These are phyloP conservation scores for Proales similis DNA, from an alignment of 1,140 invertebrate genomes.

Conservation along the genomic window DNA sequence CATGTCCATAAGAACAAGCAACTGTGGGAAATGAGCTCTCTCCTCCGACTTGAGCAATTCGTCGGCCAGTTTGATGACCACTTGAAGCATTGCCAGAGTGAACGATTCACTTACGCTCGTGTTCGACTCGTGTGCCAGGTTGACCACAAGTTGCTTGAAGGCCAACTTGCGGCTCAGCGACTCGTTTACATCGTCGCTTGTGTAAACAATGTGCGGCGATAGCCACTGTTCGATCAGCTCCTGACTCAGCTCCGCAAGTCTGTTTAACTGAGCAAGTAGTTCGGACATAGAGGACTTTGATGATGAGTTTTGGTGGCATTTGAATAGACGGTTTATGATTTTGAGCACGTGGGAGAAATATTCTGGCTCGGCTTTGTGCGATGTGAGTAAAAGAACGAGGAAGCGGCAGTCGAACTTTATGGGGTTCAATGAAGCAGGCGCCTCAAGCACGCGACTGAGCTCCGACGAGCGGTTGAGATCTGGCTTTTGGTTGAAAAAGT, in stretches of 20 bases:
- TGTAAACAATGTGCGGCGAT: background rate
- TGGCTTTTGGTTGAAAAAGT: no score
- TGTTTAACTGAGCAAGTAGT: slow-evolving; percentile 6
- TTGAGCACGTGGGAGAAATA: no score
- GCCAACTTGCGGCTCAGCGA: slow-evolving; percentile 9
- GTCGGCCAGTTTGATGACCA: slow-evolving; percentile 1
- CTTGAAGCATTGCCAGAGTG: background rate
- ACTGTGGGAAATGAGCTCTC: background rate
- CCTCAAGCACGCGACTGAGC: no score
- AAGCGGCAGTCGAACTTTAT: no score
- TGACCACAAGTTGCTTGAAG: slow-evolving; percentile 24
- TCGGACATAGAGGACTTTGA: no score
- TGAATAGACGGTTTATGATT: no score
- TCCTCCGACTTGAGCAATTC: background rate
- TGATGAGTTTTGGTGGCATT: no score
- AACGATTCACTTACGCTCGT: slow-evolving; percentile 5
- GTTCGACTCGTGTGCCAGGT: background rate
- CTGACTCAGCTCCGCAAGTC: background rate
- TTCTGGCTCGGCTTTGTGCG: no score
- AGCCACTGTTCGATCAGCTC: slow-evolving; percentile 13
- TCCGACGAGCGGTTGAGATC: no score
- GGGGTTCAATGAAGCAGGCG: no score
- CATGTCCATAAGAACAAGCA: slow-evolving; percentile 6
- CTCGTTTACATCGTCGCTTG: background rate
- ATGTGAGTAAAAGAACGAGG: no score